These are phyloP conservation scores for Eristalis intricaria DNA, from an alignment of 2,888 invertebrate genomes.

Conservation along the genomic window DNA sequence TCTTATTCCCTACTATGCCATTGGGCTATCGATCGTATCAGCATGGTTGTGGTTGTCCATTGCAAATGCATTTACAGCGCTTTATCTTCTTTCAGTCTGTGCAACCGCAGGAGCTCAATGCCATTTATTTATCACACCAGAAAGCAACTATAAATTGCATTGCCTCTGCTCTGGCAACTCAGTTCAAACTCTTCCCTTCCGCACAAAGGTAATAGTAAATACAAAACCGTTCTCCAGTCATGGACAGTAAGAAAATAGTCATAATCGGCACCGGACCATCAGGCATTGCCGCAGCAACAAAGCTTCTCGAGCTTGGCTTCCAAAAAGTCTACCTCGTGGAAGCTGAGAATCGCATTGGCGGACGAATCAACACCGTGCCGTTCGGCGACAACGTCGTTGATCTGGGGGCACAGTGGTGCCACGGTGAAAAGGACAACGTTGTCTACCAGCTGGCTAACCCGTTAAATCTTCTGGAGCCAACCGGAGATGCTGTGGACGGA, in stretches of 20 bases:
- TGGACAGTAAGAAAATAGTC: conserved; percentile 77
- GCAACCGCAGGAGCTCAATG: not conserved
- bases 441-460: conserved; percentile 78
- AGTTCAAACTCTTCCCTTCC: not conserved
- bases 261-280: conserved; percentile 81
- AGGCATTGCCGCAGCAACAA: conserved; percentile 81
- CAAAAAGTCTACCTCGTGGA: conserved; percentile 84
- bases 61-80: not conserved
- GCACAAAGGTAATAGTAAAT: not conserved
- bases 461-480: conserved; percentile 78
- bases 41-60: not conserved
- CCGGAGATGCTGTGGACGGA: conserved; percentile 78
- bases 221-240: not conserved
- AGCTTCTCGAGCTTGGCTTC: conserved; percentile 81
- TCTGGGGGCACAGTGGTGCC: conserved; percentile 81
- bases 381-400: conserved; percentile 83
- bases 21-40: not conserved
- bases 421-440: conserved; percentile 81
- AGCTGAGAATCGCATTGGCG: conserved; percentile 85
- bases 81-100: not conserved
- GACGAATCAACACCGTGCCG: conserved; percentile 84
- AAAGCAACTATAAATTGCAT: not conserved
- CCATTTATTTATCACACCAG: not conserved
- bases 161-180: not conserved
- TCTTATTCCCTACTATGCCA: not conserved